Percentiles rank a stretch among this genome's conserved stretches.
Evolutionary conservation across 1,140 invertebrate genomes (phyloP).

Genomic region (Drosophila ambigua): DNA sequence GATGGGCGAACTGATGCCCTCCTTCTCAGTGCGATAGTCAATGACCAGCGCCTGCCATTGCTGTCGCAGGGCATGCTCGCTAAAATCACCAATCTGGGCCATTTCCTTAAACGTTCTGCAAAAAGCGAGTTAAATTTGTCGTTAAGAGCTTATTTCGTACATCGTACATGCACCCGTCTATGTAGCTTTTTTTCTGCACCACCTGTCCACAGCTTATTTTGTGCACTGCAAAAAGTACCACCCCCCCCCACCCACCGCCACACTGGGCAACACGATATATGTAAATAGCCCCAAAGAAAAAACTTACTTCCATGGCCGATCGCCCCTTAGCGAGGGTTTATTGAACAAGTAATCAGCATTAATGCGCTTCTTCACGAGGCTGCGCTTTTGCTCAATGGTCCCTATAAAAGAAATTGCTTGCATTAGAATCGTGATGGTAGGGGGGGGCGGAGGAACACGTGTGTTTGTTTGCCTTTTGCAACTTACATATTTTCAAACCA

Average conservation of each 20-base stretch:
- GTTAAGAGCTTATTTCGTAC: neutral
- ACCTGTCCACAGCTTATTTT: too few relatives aligned
- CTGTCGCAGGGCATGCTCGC: slow-evolving; percentile 68
- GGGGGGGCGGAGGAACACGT: slow-evolving; percentile 1
- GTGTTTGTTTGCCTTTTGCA: neutral
- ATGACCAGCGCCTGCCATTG: slow-evolving; percentile 76
- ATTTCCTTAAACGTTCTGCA: slow-evolving; percentile 62
- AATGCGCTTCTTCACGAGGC: slow-evolving; percentile 56
- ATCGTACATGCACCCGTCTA: too few relatives aligned
- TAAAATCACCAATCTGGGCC: slow-evolving; percentile 68
- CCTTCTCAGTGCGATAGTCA: slow-evolving; percentile 71
- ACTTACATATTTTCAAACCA: slow-evolving; percentile 73
- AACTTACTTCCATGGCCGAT: slow-evolving; percentile 74
- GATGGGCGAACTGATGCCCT: slow-evolving; percentile 26
- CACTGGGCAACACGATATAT: neutral
- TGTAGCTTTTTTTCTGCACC: too few relatives aligned
- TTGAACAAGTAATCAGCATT: slow-evolving; percentile 61
- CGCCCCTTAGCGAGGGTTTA: slow-evolving; percentile 59
- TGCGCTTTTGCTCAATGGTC: slow-evolving; percentile 57
- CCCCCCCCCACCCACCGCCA: neutral
- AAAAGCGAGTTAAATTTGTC: neutral
- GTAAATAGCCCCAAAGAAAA: too few relatives aligned
- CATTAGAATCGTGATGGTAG: neutral
- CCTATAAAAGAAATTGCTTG: slow-evolving; percentile 33
- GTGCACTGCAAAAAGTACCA: too few relatives aligned